phyloP scores from a whole-genome alignment of 2,888 invertebrate species.

The Himalopsyche tibetana region DNA sequence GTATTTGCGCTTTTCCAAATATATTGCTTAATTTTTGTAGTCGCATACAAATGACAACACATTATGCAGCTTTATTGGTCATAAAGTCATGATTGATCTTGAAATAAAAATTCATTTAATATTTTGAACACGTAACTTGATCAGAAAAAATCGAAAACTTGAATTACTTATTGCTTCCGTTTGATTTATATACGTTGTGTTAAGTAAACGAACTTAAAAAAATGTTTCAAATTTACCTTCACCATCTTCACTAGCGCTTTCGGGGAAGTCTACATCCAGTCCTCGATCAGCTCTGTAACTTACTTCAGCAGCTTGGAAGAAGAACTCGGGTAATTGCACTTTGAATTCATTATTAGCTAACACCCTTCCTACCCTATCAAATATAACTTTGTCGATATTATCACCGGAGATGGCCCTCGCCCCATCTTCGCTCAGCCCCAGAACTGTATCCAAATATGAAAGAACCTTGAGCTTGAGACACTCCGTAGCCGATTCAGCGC shows the following conservation, averaged over 20 bases:
- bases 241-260: conserved; percentile 71
- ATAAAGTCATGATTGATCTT: no score
- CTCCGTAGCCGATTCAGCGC: conserved; percentile 80
- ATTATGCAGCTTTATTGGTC: no score
- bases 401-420: conserved; percentile 79
- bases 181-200: no score
- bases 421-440: conserved; percentile 80
- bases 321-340: conserved; percentile 83
- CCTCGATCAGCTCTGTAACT: conserved; percentile 82
- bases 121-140: no score
- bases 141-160: no score
- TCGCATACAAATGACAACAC: no score
- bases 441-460: conserved; percentile 83
- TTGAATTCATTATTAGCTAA: conserved; percentile 86
- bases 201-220: no score
- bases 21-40: no score
- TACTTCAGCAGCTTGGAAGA: conserved; percentile 82
- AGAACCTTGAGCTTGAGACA: conserved; percentile 88
- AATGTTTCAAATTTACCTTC: not conserved
- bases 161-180: no score
- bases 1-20: no score
- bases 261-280: conserved; percentile 80
- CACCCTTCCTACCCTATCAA: conserved; percentile 83
- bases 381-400: conserved; percentile 85
- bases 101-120: no score